These are phyloP conservation scores for Pseudochaenichthys georgianus DNA, from an alignment of 2,797 vertebrate species.

Conservation along the genomic window DNA sequence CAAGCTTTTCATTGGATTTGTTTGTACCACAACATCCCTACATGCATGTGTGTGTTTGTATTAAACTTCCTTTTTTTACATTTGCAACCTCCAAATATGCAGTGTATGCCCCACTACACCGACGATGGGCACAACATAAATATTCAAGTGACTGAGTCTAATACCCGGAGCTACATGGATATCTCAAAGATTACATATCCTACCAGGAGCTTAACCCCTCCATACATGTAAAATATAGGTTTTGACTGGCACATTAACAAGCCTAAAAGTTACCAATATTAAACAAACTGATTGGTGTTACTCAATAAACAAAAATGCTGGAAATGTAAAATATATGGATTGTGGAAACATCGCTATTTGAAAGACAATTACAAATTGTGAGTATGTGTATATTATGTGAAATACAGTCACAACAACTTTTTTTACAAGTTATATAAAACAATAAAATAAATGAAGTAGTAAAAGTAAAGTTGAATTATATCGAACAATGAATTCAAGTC, in stretches of 20 bases:
- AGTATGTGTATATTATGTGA: not conserved
- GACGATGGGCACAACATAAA: slow-evolving; percentile 6
- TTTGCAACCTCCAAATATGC: slow-evolving; percentile 17
- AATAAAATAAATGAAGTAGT: not conserved
- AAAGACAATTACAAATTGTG: not conserved
- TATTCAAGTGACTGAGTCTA: slow-evolving; percentile 1
- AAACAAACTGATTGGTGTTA: not conserved
- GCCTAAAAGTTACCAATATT: not conserved
- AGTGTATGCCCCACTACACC: not conserved
- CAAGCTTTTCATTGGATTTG: slow-evolving; percentile 58
- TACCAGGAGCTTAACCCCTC: not conserved
- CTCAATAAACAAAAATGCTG: not conserved
- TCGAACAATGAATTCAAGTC: not conserved
- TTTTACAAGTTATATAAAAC: not conserved
- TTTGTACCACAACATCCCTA: slow-evolving; percentile 64
- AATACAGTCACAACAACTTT: not conserved
- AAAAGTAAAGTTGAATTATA: not conserved
- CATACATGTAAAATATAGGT: not conserved
- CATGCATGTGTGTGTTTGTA: slow-evolving; percentile 10
- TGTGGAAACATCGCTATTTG: not conserved
- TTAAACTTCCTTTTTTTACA: slow-evolving; percentile 20
- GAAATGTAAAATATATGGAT: too few species aligned
- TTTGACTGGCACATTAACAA: not conserved
- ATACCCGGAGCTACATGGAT: not conserved
- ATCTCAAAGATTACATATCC: not conserved